Base-by-base conservation (phyloP, 2,888 invertebrate genomes). In the Bhutanitis thaidina region DNA sequence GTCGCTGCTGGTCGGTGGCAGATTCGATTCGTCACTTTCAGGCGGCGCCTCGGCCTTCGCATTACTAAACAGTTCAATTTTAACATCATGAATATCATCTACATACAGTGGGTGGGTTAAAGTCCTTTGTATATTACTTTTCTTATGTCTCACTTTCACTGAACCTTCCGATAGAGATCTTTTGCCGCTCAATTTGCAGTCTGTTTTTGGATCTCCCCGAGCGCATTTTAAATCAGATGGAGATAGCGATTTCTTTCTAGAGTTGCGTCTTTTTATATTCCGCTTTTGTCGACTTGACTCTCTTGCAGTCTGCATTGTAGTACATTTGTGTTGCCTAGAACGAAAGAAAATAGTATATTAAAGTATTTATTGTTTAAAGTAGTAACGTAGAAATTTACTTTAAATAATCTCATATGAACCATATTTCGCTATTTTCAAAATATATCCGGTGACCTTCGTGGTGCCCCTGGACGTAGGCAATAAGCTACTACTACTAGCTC, bases 201-300 rank as follows among this genome's bases (percentile, higher is more conserved):
- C 89, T n/a, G 72, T 61, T 65, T 84, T 86, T 39, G 63, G 53
- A 52, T 85, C 83, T 45, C 71, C 72, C 40, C 80, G 74, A 10
- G 72, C 60, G 57, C 84, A 79, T 71, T 87, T 86, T 50, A 88
- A 67, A 59, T 87, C 86, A 12, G 88, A 88, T 34, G 90, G 90
- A 5, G 90, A 90, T 52, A 90, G 69, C 12, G 90, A 90, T 60
- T 90, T 90, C 66, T 90, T 90, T 69, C 90, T 79, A 7, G 89
- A 88, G 67, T 88, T 87, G 37, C 90, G 77, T 54, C 90, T 71
- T 65, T 88, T 90, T 64, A 84, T 88, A 64, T 74, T 80, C 52
- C 90, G 71, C 64, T 87, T 88, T 67, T 82, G 87, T 56, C 90
- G 74, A 65, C 80, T 81, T 43, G 87, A 80, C 59, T 90, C 90